Base-by-base conservation (phyloP, 2,113 vertebrate species). In the Abramis brama region DNA sequence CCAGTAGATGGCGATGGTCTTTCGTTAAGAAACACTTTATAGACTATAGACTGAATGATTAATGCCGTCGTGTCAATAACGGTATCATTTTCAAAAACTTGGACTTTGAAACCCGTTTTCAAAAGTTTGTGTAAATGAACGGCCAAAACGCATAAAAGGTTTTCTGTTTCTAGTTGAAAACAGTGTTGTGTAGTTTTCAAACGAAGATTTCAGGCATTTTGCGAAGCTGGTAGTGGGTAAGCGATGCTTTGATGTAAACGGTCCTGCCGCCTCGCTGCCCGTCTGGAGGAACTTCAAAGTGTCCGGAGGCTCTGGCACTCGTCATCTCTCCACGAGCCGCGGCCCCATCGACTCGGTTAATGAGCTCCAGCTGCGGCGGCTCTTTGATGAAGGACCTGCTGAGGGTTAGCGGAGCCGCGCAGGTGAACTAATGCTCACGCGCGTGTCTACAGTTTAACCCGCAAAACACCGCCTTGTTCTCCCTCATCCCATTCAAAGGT, bases 241-340 rank as follows among this genome's bases (percentile, higher is more conserved):
- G 77, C 43, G 66, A 68, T 70, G 75, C 89, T 89, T 83, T 92
- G 87, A 90, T 86, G 79, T 82, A 57, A 55, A 57, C 52, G 13
- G 50, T 52, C 50, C 15, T 82, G 33, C 33, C 33, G 33, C 33
- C 33, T 33, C 33, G 74, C 57, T 85, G 82, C 84, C 86, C 84
- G 75, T 84, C 86, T 88, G 86, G 87, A 55, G 79, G 57, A 86
- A 89, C 88, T 87, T 88, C 85, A 90, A 90, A 90, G 89, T 87
- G 83, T 71, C 82, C 85, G 66, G 76, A 85, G 66, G 17, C 66
- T 23, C 43, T 43, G 43, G 43, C 43, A 52, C 50, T 52, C 15
- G 50, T 52, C 50, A 17, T 52, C 50, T 5, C 50, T 66, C 33
- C 33, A 36, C 66, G 36, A 36, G 66, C 30, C 19, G 50, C 50